Conservation (phyloP, 1,140 invertebrate species). For the Drusus annulatus region DNA sequence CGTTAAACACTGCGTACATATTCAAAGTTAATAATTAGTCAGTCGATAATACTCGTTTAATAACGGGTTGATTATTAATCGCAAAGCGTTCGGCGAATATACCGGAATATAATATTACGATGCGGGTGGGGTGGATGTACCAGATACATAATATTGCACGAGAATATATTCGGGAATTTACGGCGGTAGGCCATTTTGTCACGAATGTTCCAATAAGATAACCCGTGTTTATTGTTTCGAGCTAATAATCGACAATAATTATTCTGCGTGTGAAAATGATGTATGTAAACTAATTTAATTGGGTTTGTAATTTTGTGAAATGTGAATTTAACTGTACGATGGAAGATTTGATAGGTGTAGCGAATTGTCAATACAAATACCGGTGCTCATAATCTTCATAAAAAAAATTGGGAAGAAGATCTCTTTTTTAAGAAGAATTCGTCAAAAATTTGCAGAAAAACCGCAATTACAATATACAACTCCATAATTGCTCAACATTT, state of each 20-base stretch:
- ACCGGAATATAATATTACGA: neutral
- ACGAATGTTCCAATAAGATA: constrained; percentile 15
- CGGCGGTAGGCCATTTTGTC: neutral
- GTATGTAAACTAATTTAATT: neutral
- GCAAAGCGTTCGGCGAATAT: neutral
- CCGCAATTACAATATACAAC: too few species aligned
- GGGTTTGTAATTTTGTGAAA: neutral
- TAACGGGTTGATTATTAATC: constrained; percentile 6
- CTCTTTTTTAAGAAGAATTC: too few species aligned
- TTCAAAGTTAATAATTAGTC: constrained; percentile 1
- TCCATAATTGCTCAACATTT: too few species aligned
- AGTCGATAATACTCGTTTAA: neutral
- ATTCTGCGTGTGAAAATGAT: neutral
- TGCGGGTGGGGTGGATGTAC: too few species aligned
- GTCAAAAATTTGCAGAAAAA: too few species aligned
- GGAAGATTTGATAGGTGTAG: too few species aligned
- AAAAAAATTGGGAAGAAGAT: too few species aligned
- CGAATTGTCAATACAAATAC: too few species aligned
- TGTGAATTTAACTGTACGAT: too few species aligned
- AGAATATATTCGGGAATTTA: neutral
- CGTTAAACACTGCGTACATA: neutral
- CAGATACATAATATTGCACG: too few species aligned
- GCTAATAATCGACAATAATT: constrained; percentile 1
- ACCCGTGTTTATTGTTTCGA: constrained; percentile 8
- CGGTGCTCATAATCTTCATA: too few species aligned